Base-by-base conservation (phyloP, 2,888 invertebrate genomes). In the Aquatica leii region DNA sequence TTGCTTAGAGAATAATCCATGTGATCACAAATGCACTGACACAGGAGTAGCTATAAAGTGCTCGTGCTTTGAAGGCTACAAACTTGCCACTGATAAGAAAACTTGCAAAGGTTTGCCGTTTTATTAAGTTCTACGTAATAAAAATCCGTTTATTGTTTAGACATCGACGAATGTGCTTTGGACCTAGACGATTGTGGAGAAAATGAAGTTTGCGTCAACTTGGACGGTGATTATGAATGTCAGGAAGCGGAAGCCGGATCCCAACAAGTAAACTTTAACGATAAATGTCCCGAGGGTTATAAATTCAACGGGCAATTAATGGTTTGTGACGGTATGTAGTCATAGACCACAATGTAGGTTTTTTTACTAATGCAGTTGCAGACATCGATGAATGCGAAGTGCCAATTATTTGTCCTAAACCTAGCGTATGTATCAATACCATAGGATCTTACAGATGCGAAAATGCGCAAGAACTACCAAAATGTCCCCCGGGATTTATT, bases 21-120 rank as follows among this genome's bases (percentile, higher is more conserved):
- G 93, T 74, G 87, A 90, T 59, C 92, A 93, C 68, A 85, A 86
- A 41, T 93, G 93, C 75, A 84, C 84, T 1, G 91, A 92, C 74
- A 90, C 88, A 11, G 90, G 90, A 0, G 80, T 86, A 0, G 85
- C 87, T 0, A 85, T 92, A 1, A 85, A 86, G 69, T 94, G 94
- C 77, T 86, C 87, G 0, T 94, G 94, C 75, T 81, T 86, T 56
- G 82, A 87, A 66, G 93, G 93, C 0, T 94, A 87, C 76, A 82
- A 86, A 69, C 83, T 94, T 41, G 86, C 85, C 71, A 71, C 82
- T 0, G 91, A 94, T 76, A 86, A 86, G 52, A 86, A 83, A 64
- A 87, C 89, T 3, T 93, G 93, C 76, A 82, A 84, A 79, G 90
- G 87, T 87, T 76, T 65, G 4, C 40, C 35, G 34, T 12, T 20